Evolutionary conservation across 2,113 vertebrate genomes (phyloP).

Genomic region (Heliornis fulica): DNA sequence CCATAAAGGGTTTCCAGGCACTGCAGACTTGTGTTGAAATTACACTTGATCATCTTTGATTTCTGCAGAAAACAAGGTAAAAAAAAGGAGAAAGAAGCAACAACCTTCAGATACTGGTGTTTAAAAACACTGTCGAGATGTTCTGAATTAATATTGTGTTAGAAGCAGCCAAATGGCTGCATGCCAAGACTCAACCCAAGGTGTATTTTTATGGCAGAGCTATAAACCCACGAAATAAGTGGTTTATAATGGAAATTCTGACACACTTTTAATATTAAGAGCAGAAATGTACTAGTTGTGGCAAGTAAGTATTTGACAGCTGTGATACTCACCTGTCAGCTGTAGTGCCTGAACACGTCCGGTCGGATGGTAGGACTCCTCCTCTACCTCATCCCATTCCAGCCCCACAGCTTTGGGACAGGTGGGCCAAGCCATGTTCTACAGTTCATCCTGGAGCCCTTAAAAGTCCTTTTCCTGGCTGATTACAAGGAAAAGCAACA

Average conservation of each 20-base stretch:
- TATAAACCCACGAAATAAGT: slow-evolving; percentile 75
- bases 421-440: background rate
- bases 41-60: background rate
- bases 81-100: background rate
- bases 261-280: slow-evolving; percentile 66
- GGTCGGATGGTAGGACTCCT: background rate
- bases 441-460: background rate
- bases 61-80: background rate
- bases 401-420: background rate
- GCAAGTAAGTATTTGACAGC: slow-evolving; percentile 32
- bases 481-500: background rate
- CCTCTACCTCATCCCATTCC: background rate
- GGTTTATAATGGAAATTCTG: slow-evolving; percentile 79
- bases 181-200: slow-evolving; percentile 68
- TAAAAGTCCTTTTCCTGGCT: background rate
- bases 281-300: slow-evolving; percentile 5
- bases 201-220: slow-evolving; percentile 75
- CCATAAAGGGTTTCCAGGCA: background rate
- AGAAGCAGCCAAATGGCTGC: slow-evolving; percentile 49
- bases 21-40: background rate
- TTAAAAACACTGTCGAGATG: slow-evolving; percentile 49
- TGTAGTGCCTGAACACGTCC: background rate
- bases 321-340: slow-evolving; percentile 37
- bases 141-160: slow-evolving; percentile 52
- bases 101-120: background rate